Conservation (phyloP, 2,888 invertebrate species). For the Abrostola triplasia region DNA sequence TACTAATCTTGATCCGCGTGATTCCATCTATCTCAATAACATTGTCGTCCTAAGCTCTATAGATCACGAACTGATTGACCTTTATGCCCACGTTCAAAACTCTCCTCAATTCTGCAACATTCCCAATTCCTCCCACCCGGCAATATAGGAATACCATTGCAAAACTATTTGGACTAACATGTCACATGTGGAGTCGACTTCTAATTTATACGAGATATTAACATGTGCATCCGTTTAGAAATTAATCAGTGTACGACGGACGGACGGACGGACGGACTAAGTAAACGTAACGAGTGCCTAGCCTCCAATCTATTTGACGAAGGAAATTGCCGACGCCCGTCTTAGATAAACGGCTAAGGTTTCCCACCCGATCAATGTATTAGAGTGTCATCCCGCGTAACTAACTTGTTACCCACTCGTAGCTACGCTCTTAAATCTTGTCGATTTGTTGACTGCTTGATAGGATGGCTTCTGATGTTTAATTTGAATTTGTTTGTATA, state of each 20-base stretch:
- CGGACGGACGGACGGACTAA: slow-evolving; percentile 63
- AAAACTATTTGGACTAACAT: slow-evolving; percentile 17
- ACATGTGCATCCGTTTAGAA: slow-evolving; percentile 67
- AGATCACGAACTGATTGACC: neutral
- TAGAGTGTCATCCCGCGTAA: slow-evolving; percentile 56
- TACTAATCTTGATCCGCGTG: too few relatives aligned
- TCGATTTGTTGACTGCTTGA: slow-evolving; percentile 36
- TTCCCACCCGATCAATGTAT: slow-evolving; percentile 60
- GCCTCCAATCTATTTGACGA: slow-evolving; percentile 79
- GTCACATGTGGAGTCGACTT: slow-evolving; percentile 41
- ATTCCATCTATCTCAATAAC: too few relatives aligned
- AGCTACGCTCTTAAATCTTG: slow-evolving; percentile 23
- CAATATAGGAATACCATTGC: slow-evolving; percentile 4
- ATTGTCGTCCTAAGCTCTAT: too few relatives aligned
- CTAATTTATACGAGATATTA: slow-evolving; percentile 68
- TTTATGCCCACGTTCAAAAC: slow-evolving; percentile 8
- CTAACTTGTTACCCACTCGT: slow-evolving; percentile 29
- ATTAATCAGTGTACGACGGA: slow-evolving; percentile 73
- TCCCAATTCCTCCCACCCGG: slow-evolving; percentile 5
- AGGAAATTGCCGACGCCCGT: slow-evolving; percentile 85
- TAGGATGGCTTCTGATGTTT: slow-evolving; percentile 14
- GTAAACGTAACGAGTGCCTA: slow-evolving; percentile 72
- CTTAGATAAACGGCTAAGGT: slow-evolving; percentile 79
- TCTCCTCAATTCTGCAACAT: slow-evolving; percentile 18
- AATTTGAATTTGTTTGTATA: neutral